Percentiles rank a stretch among this genome's conserved stretches.
Evolutionary conservation across 2,113 vertebrate species (phyloP).

Genomic region (Eurystomus gularis): DNA sequence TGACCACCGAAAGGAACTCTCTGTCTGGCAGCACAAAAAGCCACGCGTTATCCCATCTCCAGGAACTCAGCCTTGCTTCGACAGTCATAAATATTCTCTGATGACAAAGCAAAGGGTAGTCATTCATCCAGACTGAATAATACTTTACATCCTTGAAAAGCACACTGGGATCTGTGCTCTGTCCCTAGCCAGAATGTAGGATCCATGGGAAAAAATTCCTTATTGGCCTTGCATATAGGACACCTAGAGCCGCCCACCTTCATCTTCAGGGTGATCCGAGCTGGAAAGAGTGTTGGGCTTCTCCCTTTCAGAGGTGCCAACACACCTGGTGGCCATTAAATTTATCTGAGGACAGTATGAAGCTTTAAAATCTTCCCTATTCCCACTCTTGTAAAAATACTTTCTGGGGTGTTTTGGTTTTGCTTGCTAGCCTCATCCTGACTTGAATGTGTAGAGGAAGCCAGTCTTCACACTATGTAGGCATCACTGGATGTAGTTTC

Average conservation of each 20-base stretch:
- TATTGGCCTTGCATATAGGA: not conserved
- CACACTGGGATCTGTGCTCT: not conserved
- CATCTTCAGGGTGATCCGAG: not conserved
- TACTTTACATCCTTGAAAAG: conserved; percentile 1
- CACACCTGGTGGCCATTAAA: not conserved
- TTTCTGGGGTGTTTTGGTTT: not conserved
- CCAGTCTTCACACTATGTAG: not conserved
- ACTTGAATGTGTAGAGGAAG: not conserved
- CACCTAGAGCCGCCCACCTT: not conserved
- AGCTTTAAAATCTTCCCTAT: not conserved
- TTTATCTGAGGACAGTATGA: not conserved
- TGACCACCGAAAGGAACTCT: conserved; percentile 66
- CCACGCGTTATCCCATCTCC: conserved; percentile 47
- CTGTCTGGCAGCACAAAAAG: conserved; percentile 65
- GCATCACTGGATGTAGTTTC: not conserved
- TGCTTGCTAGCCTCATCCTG: not conserved
- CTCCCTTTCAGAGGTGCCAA: not conserved
- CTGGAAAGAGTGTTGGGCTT: not conserved
- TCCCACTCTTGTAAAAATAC: not conserved
- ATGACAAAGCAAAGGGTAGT: conserved; percentile 41
- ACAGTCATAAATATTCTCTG: conserved; percentile 41
- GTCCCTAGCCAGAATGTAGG: not conserved
- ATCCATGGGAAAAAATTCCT: not conserved
- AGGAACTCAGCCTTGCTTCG: conserved; percentile 44
- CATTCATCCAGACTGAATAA: conserved; percentile 19